phyloP scores from a whole-genome alignment of 2,113 vertebrate species.

The Cettia cetti region DNA sequence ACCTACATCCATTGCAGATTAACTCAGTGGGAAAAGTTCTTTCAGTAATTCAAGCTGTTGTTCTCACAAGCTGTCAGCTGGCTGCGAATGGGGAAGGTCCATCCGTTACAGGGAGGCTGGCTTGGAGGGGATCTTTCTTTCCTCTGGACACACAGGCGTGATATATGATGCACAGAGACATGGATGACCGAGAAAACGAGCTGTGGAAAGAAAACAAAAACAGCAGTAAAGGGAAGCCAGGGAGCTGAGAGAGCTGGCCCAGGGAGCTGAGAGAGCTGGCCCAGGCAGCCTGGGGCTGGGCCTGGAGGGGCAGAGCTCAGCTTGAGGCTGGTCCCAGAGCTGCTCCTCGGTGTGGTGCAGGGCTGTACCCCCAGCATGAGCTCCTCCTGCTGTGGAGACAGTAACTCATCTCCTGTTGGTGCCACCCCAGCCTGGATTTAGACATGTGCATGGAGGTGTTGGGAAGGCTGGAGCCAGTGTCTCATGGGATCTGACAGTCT shows the following conservation, averaged over 20 bases:
- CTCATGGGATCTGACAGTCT: neutral
- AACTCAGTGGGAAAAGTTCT: constrained; percentile 83
- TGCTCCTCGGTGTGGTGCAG: accelerated
- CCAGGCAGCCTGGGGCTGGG: neutral
- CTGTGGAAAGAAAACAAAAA: constrained; percentile 62
- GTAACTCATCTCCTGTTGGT: neutral
- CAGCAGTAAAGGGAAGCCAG: neutral
- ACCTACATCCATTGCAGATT: constrained; percentile 82
- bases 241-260: neutral
- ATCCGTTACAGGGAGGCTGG: constrained; percentile 68
- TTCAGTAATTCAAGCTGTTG: constrained; percentile 83
- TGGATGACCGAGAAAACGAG: constrained; percentile 62
- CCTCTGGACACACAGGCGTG: constrained; percentile 52
- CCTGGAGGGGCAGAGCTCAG: neutral
- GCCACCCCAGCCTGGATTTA: neutral
- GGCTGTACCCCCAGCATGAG: neutral
- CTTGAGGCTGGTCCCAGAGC: neutral
- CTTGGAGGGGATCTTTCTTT: constrained; percentile 64
- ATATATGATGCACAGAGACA: constrained; percentile 70
- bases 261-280: neutral
- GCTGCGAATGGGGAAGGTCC: constrained; percentile 69
- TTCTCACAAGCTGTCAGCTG: constrained; percentile 81
- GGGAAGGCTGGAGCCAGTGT: neutral
- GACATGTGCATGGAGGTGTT: neutral
- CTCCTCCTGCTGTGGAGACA: neutral